These are phyloP conservation scores for Boleophthalmus pectinirostris DNA, from an alignment of 2,113 vertebrate genomes.

Conservation along the genomic window DNA sequence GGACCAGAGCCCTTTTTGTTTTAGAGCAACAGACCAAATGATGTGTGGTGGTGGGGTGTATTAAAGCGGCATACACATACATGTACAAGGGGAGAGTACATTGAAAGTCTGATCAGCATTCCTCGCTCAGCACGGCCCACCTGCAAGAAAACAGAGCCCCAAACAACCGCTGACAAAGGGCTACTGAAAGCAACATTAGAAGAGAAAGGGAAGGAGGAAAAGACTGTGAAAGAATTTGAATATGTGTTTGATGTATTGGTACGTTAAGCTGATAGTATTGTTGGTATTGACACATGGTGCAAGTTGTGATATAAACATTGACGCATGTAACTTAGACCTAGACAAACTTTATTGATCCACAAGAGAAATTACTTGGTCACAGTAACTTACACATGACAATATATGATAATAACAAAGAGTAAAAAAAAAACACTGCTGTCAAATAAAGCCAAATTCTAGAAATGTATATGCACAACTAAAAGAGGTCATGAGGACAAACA, in stretches of 20 bases:
- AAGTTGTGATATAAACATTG: background rate
- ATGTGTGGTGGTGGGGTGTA: constrained; percentile 39
- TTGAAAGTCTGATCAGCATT: constrained; percentile 56
- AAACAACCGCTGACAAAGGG: constrained; percentile 27
- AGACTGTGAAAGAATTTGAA: background rate
- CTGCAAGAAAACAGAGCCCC: constrained; percentile 25
- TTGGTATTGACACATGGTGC: background rate
- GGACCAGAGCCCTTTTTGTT: constrained; percentile 66
- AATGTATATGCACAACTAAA: too few relatives aligned
- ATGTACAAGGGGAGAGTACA: constrained; percentile 18
- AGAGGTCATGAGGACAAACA: too few relatives aligned
- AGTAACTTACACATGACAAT: background rate
- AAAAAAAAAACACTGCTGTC: too few relatives aligned
- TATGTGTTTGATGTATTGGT: background rate
- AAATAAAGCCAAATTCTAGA: too few relatives aligned
- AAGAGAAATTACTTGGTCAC: background rate
- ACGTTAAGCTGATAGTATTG: background rate
- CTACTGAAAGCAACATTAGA: constrained; percentile 10
- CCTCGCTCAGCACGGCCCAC: constrained; percentile 15
- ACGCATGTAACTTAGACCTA: background rate
- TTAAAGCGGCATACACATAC: constrained; percentile 43
- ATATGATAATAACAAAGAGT: background rate
- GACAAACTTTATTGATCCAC: too few relatives aligned
- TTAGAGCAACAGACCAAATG: constrained; percentile 66
- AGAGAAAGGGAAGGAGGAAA: background rate